Evolutionary conservation across 2,113 vertebrate genomes (phyloP).

Genomic region (Mastomys coucha): DNA sequence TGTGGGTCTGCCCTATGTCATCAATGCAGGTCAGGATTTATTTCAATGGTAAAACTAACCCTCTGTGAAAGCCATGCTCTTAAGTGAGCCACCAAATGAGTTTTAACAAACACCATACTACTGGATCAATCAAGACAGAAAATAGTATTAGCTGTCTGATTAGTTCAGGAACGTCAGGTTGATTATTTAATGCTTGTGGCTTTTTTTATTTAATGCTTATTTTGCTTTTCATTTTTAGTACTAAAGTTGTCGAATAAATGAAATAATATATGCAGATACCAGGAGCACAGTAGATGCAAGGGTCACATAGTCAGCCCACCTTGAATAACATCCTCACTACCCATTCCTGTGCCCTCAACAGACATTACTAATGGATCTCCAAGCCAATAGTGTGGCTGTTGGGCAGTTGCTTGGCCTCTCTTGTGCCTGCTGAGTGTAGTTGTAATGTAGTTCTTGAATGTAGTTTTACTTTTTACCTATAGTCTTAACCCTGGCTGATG

Average conservation of each 20-base stretch:
- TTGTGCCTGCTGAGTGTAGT: not conserved
- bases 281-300: not conserved
- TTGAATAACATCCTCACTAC: no score
- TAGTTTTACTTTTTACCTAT: not conserved
- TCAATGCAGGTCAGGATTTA: not conserved
- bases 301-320: no score
- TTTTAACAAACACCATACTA: not conserved
- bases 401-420: not conserved
- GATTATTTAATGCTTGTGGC: not conserved
- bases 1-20: not conserved
- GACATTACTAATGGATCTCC: not conserved
- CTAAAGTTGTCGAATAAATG: not conserved
- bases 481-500: not conserved
- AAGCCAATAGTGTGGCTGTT: not conserved
- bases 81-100: not conserved
- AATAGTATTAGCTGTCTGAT: not conserved
- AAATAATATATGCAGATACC: not conserved
- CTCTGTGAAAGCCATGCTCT: not conserved
- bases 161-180: not conserved
- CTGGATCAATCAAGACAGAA: not conserved
- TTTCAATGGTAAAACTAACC: not conserved
- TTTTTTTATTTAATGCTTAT: not conserved
- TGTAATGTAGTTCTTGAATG: not conserved
- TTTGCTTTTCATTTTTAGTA: not conserved
- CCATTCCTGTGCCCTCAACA: not conserved